Base-by-base conservation (phyloP, 2,888 invertebrate genomes). In the Drosophila robusta region DNA sequence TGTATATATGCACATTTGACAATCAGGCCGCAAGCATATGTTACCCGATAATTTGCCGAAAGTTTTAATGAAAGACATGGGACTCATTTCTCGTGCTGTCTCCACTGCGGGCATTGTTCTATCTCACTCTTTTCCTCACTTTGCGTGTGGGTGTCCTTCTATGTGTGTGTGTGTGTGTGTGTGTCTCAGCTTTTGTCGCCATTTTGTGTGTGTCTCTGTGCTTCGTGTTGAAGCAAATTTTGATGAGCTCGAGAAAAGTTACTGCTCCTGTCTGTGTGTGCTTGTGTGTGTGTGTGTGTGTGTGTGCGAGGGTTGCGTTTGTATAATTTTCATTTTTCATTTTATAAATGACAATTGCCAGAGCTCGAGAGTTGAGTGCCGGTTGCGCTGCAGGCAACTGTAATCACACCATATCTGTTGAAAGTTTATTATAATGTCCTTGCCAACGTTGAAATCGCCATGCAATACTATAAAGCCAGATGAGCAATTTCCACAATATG, bases 1-100 rank as follows among this genome's bases (percentile, higher is more conserved):
- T 18, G 22, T 38, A 49, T 32, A 9, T 36, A 44, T 47, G 46
- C 58, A 60, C 70, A 64, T 73, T 84, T 85, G 85, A 83, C 87
- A 90, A 85, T 87, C 89, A 87, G 82, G 90, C 90, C 90, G 86
- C 89, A 89, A 91, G 91, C 91, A 91, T 91, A 91, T 91, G 91
- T 91, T 92, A 92, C 92, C 90, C 92, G 91, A 91, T 91, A 91
- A 91, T 91, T 91, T 91, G 91, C 90, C 91, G 91, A 91, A 92
- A 91, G 91, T 91, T 91, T 91, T 91, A 91, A 91, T 92, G 91
- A 91, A 91, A 91, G 91, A 89, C 91, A 90, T 91, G 91, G 91
- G 92, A 92, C 90, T 90, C 90, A 90, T 91, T 91, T 91, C 86
- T 89, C 84, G 71, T 77, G 38, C 56, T 78, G 74, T 78, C 74